Conservation (phyloP, 2,113 vertebrate genomes). For the Boulengeromyrus knoepffleri region DNA sequence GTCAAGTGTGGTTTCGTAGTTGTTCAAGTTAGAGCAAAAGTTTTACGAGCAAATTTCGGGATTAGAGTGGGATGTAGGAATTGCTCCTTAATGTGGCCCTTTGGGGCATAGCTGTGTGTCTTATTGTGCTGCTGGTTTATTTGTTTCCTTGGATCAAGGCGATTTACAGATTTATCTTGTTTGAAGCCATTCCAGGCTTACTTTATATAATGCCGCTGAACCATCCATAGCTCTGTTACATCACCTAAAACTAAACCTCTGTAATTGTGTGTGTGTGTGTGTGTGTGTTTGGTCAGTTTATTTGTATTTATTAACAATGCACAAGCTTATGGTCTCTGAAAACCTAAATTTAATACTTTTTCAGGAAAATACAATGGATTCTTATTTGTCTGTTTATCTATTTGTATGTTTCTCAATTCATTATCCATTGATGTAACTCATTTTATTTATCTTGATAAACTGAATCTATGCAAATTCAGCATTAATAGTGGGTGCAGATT, state of each 20-base stretch:
- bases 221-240: not conserved
- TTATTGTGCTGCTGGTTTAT: not conserved
- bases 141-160: not conserved
- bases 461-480: not conserved
- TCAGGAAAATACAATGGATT: not conserved
- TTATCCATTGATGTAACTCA: not conserved
- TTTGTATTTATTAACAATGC: not conserved
- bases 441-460: not conserved
- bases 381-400: not conserved
- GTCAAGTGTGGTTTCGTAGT: not conserved
- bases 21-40: not conserved
- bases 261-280: not conserved
- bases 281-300: not conserved
- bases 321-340: not conserved
- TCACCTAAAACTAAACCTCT: no score
- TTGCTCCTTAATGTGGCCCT: not conserved
- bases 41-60: not conserved
- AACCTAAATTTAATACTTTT: not conserved
- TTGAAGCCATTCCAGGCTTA: conserved; percentile 10
- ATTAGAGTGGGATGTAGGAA: not conserved
- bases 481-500: not conserved
- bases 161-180: not conserved
- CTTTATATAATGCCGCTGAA: not conserved
- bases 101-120: not conserved
- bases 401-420: not conserved